Percentiles rank a stretch among this genome's conserved stretches.
phyloP scores from a whole-genome alignment of 2,797 vertebrate genomes.

The Stomatorhinus walkeri region DNA sequence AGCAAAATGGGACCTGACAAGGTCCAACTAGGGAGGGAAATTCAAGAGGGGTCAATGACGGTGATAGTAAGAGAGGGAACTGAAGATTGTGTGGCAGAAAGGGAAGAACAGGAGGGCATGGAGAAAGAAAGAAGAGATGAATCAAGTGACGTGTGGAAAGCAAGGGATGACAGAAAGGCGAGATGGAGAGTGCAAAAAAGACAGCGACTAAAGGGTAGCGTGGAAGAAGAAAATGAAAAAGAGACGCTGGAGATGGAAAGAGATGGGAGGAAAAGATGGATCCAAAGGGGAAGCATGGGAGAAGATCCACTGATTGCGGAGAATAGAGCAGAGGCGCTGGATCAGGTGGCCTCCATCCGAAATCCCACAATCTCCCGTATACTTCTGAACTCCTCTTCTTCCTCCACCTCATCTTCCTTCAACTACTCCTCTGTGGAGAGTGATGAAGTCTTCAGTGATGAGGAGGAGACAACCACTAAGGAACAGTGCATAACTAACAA shows the following conservation, averaged over 20 bases:
- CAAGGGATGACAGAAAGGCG: constrained; percentile 35
- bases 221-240: constrained; percentile 28
- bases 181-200: constrained; percentile 44
- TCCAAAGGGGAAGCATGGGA: constrained; percentile 20
- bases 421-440: constrained; percentile 64
- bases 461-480: constrained; percentile 50
- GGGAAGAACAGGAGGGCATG: constrained; percentile 20
- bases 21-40: constrained; percentile 33
- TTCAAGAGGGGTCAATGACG: constrained; percentile 26
- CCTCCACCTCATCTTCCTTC: constrained; percentile 61
- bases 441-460: constrained; percentile 68
- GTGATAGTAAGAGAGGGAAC: neutral
- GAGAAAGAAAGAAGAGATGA: constrained; percentile 20
- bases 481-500: constrained; percentile 51
- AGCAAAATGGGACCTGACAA: neutral
- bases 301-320: constrained; percentile 8
- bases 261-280: neutral
- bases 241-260: constrained; percentile 19
- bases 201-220: constrained; percentile 39
- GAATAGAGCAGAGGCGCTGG: constrained; percentile 11
- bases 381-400: constrained; percentile 45
- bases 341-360: neutral
- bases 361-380: constrained; percentile 43
- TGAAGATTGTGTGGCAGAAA: neutral
- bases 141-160: constrained; percentile 27